Evolutionary conservation across 2,113 vertebrate genomes (phyloP), one percentile per base, ranked within the genome.

Genomic region (Callipepla squamata): DNA sequence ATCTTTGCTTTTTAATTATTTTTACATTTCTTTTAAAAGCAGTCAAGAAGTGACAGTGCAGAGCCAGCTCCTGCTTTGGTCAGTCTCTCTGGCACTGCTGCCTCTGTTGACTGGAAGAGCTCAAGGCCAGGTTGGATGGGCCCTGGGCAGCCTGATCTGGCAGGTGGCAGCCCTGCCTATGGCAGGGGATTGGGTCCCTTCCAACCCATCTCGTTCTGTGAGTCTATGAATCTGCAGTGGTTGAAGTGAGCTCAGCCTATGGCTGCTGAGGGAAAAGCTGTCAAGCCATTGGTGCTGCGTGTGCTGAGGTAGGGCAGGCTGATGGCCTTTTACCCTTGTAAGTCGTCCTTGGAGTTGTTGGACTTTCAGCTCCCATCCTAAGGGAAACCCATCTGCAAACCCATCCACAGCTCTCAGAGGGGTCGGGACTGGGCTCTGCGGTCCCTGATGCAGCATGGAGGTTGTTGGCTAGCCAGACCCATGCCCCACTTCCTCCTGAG

Each of bases 381-480:
- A 42, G 17, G n/a, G 16, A 73, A 36, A 42, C 32, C n/a, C n/a
- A n/a, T 77, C n/a, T 86, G 72, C 55, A 67, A 4, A 8, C 22
- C 11, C 6, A 20, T n/a, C 10, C 30, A 50, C 36, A 76, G 72
- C 67, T 40, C 0, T 53, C n/a, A 11, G 13, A 14, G 26, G 30
- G 5, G 0, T 8, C 44, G 6, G n/a, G 40, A 17, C 36, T 91
- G 17, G 57, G 61, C 21, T 32, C 0, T 1, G 68, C 61, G 74
- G 62, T 51, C 0, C 2, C 9, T 45, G 34, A 75, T 82, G 28
- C 0, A 0, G 11, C 42, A 22, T 23, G 9, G 8, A 23, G 36
- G 19, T 63, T 40, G 38, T 84, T 62, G 78, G 62, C 91, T 70
- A 87, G 51, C 47, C 34, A 57, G 22, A 75, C 78, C 66, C 0